phyloP scores from a whole-genome alignment of 23 tunicate genomes.

The Clavelina lepadiformis region DNA sequence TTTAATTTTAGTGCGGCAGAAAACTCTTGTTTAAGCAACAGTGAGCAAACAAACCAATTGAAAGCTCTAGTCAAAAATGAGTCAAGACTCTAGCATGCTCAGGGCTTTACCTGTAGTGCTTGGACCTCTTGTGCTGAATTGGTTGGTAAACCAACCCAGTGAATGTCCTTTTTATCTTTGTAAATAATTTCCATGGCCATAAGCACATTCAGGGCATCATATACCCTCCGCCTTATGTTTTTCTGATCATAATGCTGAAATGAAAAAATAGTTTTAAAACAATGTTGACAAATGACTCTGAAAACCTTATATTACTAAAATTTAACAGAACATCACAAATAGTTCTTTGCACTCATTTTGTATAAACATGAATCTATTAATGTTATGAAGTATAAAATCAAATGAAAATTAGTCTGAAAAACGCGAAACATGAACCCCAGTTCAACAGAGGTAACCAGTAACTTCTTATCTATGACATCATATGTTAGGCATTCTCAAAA shows the following conservation, averaged over 20 bases:
- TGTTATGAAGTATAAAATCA: neutral
- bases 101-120: constrained; percentile 76
- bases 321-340: neutral
- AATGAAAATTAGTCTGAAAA: too few species aligned
- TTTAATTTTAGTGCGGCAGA: too few species aligned
- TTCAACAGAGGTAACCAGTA: too few species aligned
- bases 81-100: too few species aligned
- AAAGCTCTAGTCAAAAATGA: too few species aligned
- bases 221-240: constrained; percentile 92
- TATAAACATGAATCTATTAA: neutral
- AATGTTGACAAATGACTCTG: neutral
- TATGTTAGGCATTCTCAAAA: too few species aligned
- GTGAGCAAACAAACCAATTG: too few species aligned
- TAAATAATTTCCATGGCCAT: constrained; percentile 99
- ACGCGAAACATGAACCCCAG: too few species aligned
- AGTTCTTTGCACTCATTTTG: neutral
- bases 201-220: constrained; percentile 96
- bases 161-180: constrained; percentile 97
- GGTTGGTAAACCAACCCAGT: constrained; percentile 98
- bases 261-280: neutral
- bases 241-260: constrained; percentile 88
- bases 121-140: constrained; percentile 88
- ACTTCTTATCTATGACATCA: too few species aligned
- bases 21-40: too few species aligned
- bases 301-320: neutral